Base-by-base conservation (phyloP, 1,140 invertebrate genomes). In the Drosophila ercepeae region DNA sequence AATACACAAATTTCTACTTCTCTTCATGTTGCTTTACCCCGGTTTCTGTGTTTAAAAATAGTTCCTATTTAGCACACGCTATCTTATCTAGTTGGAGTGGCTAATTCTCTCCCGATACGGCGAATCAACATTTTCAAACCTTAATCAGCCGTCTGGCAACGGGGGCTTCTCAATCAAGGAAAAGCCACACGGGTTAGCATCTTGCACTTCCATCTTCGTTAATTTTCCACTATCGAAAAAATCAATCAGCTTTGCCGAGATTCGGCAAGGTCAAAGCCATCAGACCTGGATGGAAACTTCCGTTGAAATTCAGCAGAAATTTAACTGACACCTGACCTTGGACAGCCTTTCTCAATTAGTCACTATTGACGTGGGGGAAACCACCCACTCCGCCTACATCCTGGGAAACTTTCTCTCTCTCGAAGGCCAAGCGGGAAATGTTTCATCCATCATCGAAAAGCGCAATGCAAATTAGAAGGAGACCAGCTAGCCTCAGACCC, bases 401-500 rank as follows among this genome's bases (percentile, higher is more conserved):
- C 49, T 52, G 63, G 39, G 8, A 44, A 82, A 82, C 78, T 82
- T 82, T 82, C 78, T 60, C 78, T 79, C 4, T 75, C 4, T 45
- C 21, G 21, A 39, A 67, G 63, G 41, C 45, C 49, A 39, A 8
- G 7, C 36, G 60, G 29, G 18, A 34, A 46, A 58, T 34, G 23
- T 11, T 39, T 19, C 46, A 9, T 27, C 49, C 32, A 34, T 32
- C 58, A 64, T 44, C 23, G 46, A 46, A 65, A 64, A 60, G 45
- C 59, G 11, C 18, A 49, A 60, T 58, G 67, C 49, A 65, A 67
- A 65, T 67, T 34, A 14, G 25, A 16, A 3, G 46, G 8, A 42
- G 18, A 34, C 11, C 14, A 42, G 19, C 58, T 46, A 21, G 32
- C 53, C 29, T 44, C 13, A 36, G 52, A 19, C 18, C 29, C 8